A percentile compares a stretch with the other conserved stretches of the same genome.
phyloP scores from a whole-genome alignment of 2,888 invertebrate species.

The Apeira syringaria region DNA sequence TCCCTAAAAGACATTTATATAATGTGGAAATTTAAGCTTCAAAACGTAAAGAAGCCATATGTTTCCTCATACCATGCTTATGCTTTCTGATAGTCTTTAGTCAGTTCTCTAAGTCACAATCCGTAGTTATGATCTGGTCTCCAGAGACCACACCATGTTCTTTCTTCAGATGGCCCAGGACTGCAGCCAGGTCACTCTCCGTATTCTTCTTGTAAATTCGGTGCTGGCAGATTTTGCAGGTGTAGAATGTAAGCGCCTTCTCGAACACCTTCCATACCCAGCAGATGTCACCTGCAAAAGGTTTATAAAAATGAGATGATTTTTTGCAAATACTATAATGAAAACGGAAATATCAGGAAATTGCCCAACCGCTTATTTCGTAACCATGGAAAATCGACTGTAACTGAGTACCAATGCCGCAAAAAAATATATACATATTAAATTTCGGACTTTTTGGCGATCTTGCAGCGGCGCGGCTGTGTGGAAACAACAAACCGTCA shows the following conservation, averaged over 20 bases:
- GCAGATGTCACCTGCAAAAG: conserved; percentile 53
- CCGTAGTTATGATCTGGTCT: conserved; percentile 70
- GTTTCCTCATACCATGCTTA: conserved; percentile 2
- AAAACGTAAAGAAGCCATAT: not conserved
- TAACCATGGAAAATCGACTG: no score
- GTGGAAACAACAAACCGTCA: no score
- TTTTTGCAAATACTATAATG: no score
- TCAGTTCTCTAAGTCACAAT: conserved; percentile 43
- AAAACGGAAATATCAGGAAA: no score
- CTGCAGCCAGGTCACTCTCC: conserved; percentile 48
- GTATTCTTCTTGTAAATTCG: conserved; percentile 50
- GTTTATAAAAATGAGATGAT: no score
- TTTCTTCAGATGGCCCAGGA: conserved; percentile 57
- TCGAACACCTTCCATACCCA: conserved; percentile 79
- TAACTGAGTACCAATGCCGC: no score
- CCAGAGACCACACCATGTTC: conserved; percentile 72
- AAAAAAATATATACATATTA: no score
- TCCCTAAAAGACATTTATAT: no score
- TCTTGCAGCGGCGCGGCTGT: no score
- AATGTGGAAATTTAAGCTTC: not conserved
- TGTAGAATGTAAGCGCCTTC: conserved; percentile 52
- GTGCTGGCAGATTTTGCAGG: conserved; percentile 72
- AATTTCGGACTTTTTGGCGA: no score
- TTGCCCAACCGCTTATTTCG: no score
- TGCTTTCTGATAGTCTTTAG: conserved; percentile 1